Percentiles rank a stretch among this genome's conserved stretches.
Conservation (phyloP, 1,140 invertebrate genomes). For the Philopotamus ludificatus region DNA sequence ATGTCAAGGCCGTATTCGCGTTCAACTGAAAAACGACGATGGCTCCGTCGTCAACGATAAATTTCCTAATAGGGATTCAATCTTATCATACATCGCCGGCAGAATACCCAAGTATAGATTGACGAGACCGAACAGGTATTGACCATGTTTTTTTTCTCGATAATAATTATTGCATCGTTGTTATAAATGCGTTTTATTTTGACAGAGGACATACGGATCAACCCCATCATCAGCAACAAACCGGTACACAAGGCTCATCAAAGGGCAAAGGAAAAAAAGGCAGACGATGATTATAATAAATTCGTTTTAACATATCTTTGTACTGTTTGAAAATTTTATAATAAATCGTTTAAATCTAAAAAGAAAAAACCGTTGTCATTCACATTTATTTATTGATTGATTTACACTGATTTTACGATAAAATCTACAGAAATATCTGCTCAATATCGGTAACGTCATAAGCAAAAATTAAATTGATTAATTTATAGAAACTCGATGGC, state of each 20-base stretch:
- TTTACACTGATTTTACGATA: conserved; percentile 2
- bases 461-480: too few species aligned
- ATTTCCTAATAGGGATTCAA: conserved; percentile 74
- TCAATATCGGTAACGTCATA: too few species aligned
- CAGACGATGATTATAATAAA: conserved; percentile 44
- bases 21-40: conserved; percentile 92
- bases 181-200: conserved; percentile 31
- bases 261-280: conserved; percentile 55
- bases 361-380: neutral
- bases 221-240: conserved; percentile 50
- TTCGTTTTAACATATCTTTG: neutral
- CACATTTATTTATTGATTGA: neutral
- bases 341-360: neutral
- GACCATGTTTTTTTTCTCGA: conserved; percentile 20
- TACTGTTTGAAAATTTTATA: neutral
- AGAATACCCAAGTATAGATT: conserved; percentile 90
- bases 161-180: conserved; percentile 26
- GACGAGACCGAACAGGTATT: conserved; percentile 60
- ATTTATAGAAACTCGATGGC: too few species aligned
- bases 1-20: conserved; percentile 81
- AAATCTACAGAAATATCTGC: too few species aligned
- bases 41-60: conserved; percentile 72
- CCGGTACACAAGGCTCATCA: conserved; percentile 44
- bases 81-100: conserved; percentile 75
- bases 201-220: conserved; percentile 52